Evolutionary conservation across 53 echinoderm and acorn worm species (phyloP), one percentile per base, ranked within the genome.

Genomic region (Arbacia lixula): DNA sequence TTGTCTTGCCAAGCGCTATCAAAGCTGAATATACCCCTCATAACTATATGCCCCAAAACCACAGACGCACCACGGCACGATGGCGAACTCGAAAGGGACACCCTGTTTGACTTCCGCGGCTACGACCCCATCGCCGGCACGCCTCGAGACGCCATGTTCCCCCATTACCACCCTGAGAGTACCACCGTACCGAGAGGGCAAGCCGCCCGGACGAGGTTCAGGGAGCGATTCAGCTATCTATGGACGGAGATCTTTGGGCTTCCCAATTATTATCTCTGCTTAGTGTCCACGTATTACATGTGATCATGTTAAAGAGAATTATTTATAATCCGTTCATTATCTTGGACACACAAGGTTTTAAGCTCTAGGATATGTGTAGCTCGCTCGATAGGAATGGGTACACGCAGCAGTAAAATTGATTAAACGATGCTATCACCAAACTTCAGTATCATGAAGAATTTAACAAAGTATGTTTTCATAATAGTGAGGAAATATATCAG

Each of bases 131-230:
- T 77, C 0, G 77, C 60, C 36, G 77, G 77, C 10, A 77, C 77
- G 25, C 77, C 77, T 22, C 77, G 77, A 21, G 77, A 77, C 17
- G 37, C 77, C 26, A 58, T 77, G 77, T 77, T 77, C 60, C 77
- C 77, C 28, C 19, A 24, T 11, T 77, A 77, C 58, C 77, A 77
- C 22, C 57, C 39, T 40, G 77, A 77, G 37, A 56, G 56, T 27
- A 8, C 77, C 4, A 77, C 77, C 2, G 77, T 77, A 3, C 57
- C 58, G 4, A 36, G 77, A 25, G 77, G 77, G 37, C 37, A 56
- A 58, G 38, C 77, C 16, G 9, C 21, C 0, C 35, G 77, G 21
- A 77, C 58, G 24, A 12, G 77, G 10, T 77, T 57, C 77, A 12
- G 77, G 58, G 77, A 77, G 40, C 35, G 77, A 6, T 77, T 77